Base-by-base conservation (phyloP, 2,113 vertebrate species). In the Herpailurus yagouaroundi region DNA sequence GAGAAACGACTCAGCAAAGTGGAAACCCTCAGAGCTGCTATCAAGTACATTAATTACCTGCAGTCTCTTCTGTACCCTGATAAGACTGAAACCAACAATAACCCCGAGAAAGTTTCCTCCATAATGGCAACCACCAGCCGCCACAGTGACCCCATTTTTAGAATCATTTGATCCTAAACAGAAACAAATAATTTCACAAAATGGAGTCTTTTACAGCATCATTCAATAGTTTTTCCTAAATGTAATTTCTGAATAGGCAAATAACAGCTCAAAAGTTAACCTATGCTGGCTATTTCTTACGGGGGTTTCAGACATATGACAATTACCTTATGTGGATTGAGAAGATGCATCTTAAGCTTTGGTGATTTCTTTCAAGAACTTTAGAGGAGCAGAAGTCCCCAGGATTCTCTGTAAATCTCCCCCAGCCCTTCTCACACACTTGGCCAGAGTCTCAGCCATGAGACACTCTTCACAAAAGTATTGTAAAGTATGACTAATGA, bases 1-100 rank as follows among this genome's bases (percentile, higher is more conserved):
- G 98, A 99, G 86, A 99, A 98, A 16, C 96, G 99, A 19, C 98
- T 99, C 96, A 99, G 99, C 98, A 99, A 99, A 91, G 99, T 99
- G 85, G 99, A 99, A 96, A 99, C 99, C 0, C 99, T 99, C 25
- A 97, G 98, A 88, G 99, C 99, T 31, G 99, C 99, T 0, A 99
- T 99, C 80, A 99, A 98, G 71, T 99, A 99, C 96, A 99, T 99
- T 5, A 85, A 74, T 19, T 96, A 98, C 92, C 98, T 99, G 0
- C 99, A 99, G 91, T 98, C 99, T 16, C 95, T 99, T 48, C 98
- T 99, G 69, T 95, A 50, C 89, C 52, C 88, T 7, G 97, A 97
- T n/a, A 57, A 98, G 23, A 14, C 33, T 3, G 85, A 68, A 63
- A 31, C 93, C 41, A 90, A 91, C 80, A 97, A 41, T 8, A 73